Evolutionary conservation across 2,797 vertebrate species (phyloP), one percentile per base, ranked within the genome.

Genomic region (Coreius guichenoti): DNA sequence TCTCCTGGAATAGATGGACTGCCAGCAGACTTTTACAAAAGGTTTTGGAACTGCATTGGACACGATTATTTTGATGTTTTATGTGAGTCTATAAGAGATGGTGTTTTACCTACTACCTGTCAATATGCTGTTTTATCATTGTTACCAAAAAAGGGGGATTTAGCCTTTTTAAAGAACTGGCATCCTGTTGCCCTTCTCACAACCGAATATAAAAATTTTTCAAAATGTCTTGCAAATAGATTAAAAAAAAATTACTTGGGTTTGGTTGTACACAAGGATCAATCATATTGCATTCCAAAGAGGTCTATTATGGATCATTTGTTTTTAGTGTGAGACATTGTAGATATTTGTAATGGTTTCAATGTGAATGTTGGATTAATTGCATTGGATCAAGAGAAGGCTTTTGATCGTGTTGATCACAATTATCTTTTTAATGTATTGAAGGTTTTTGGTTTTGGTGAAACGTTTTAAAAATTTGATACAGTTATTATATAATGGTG

Each of bases 1-100:
- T 79, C 54, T 5, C 76, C 54, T 21, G 56, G 56, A 56, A 63
- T 63, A 58, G 54, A 79, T 79, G 76, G 56, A 36, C 31, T 79
- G 6, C 76, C 76, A 79, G 51, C 51, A 58, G 56, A 78, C 21
- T 63, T 29, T 79, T 61, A 63, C 63, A 79, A 79, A 58, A 39
- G 8, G 0, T 23, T 69, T 69, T 69, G 33, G 33, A 23, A 39
- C 9, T 69, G 33, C 67, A 39, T 68, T 68, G 33, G 67, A 12
- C 33, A 68, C 0, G 17, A 68, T 36, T 68, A 36, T 68, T 68
- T 36, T 69, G 19, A 69, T 39, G 9, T 69, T 69, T 69, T 69
- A 36, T 68, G 67, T 39, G 19, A 39, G 1, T 69, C 67, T 11
- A 23, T 69, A 39, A 69, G 33, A 69, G 67, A 69, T 5, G 19